Base-by-base conservation (phyloP, 2,797 vertebrate species). In the Todus mexicanus region DNA sequence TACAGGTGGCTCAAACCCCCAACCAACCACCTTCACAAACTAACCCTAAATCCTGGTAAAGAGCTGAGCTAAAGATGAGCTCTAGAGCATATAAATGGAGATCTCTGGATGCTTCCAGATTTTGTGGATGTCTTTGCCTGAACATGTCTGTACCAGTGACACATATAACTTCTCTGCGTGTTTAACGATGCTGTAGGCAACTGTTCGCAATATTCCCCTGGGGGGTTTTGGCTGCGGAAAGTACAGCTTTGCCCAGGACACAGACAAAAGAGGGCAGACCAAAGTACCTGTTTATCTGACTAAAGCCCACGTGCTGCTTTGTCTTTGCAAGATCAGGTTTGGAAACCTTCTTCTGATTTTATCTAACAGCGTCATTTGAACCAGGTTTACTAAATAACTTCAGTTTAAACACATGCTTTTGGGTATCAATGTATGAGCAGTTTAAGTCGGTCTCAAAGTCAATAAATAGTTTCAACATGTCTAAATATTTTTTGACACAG, bases 371-470 rank as follows among this genome's bases (percentile, higher is more conserved):
- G 53, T n/a, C 0, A 75, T 78, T 91, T 77, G 81, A 82, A 80
- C 33, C 25, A 65, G 50, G 73, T 77, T 95, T 90, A 92, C 75
- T 94, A 77, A 89, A 74, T 93, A 90, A 89, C 88, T 84, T 91
- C 40, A 61, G 61, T 85, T 85, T 81, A 93, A 89, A 89, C 61
- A 93, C 7, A 45, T 68, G 57, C 29, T 68, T 78, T 89, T 42
- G 38, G 19, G 6, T 76, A 82, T 92, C 50, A 51, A 42, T 21
- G 12, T n/a, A 57, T 31, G 19, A 63, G 37, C 26, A 54, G 56
- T 59, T 90, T 25, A 79, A 81, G 57, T 43, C 69, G 74, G 33
- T 77, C 50, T 87, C 57, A 59, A 85, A 90, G 74, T 75, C 84
- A 93, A 71, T 35, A 91, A 76, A 65, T 35, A 69, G 78, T 95